phyloP scores from a whole-genome alignment of 2,888 invertebrate species.

The Panorpa germanica region DNA sequence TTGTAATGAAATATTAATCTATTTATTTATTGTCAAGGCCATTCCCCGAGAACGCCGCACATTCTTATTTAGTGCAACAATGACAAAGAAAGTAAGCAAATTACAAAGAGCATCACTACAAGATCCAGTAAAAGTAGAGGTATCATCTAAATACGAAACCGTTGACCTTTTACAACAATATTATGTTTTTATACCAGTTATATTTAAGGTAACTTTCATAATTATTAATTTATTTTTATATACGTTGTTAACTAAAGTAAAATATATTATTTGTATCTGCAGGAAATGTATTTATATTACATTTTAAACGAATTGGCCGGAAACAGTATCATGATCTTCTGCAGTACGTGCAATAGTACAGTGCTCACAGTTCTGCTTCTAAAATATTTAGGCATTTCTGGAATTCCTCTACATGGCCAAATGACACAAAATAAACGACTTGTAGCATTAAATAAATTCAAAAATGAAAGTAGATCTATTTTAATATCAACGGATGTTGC shows the following conservation, averaged over 20 bases:
- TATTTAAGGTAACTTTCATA: conserved; percentile 59
- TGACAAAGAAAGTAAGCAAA: conserved; percentile 96
- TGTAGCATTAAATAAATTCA: conserved; percentile 91
- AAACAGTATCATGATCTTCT: conserved; percentile 94
- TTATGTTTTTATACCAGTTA: conserved; percentile 88
- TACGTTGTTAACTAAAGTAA: too few relatives aligned
- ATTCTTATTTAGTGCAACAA: conserved; percentile 93
- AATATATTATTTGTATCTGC: too few relatives aligned
- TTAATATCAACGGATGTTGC: conserved; percentile 98
- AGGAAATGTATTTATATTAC: conserved; percentile 93
- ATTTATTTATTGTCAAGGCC: conserved; percentile 21
- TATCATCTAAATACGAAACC: conserved; percentile 92
- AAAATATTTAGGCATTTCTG: conserved; percentile 77
- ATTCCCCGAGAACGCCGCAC: conserved; percentile 85
- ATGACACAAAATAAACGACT: conserved; percentile 96
- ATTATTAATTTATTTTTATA: too few relatives aligned
- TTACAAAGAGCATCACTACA: conserved; percentile 85
- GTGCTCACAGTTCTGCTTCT: conserved; percentile 76
- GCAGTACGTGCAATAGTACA: conserved; percentile 85
- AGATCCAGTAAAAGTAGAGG: conserved; percentile 92
- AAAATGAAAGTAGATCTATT: conserved; percentile 80
- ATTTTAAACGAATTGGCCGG: conserved; percentile 89
- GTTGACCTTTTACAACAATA: conserved; percentile 91
- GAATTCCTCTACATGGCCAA: conserved; percentile 96
- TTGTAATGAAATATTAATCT: neutral